phyloP scores from a whole-genome alignment of 2,113 vertebrate species.

The Cyanistes caeruleus region DNA sequence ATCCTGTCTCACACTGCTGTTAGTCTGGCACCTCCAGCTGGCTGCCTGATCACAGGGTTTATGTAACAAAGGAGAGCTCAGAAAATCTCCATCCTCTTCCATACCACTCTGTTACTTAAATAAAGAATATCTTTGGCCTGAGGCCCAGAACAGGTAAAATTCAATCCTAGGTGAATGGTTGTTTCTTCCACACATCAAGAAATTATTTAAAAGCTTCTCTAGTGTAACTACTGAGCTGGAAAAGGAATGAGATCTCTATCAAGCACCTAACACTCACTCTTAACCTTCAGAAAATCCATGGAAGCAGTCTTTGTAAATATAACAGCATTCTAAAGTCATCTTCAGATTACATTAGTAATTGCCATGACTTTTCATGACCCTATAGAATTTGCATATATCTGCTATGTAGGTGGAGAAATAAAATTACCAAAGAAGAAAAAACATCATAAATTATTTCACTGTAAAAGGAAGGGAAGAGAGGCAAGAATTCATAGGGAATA shows the following conservation, averaged over 20 bases:
- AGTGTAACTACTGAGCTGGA: neutral
- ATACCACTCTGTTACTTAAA: neutral
- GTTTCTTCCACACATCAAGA: neutral
- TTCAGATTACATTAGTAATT: neutral
- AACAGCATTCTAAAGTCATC: neutral
- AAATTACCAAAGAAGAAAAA: neutral
- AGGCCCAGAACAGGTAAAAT: conserved; percentile 38
- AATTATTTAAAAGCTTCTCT: neutral
- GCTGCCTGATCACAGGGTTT: neutral
- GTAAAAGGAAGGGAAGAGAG: neutral
- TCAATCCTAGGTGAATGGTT: neutral
- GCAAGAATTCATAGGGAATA: neutral
- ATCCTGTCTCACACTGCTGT: neutral
- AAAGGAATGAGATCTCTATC: neutral
- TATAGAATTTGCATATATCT: neutral
- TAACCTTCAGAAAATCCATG: neutral
- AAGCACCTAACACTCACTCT: neutral
- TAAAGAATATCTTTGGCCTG: conserved; percentile 31
- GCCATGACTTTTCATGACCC: neutral
- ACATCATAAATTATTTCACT: neutral
- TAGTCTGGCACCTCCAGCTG: neutral
- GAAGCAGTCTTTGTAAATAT: neutral
- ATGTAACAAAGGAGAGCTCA: neutral
- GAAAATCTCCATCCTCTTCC: neutral
- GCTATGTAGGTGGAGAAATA: neutral